Conservation (phyloP, 2,888 invertebrate genomes). For the Siphonodentalium dalli region DNA sequence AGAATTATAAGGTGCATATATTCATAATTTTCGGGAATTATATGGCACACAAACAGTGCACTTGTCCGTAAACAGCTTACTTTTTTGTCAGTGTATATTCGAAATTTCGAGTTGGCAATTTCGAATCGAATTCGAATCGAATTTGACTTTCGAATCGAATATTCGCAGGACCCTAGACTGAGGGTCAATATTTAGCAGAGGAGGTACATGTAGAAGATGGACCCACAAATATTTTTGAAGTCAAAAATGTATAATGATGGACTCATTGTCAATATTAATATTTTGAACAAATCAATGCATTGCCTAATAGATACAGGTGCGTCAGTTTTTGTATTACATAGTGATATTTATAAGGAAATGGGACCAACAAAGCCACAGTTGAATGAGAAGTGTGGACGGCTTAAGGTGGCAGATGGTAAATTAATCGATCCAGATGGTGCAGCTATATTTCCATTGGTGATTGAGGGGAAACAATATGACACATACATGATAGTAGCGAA, state of each 20-base stretch:
- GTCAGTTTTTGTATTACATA: background rate
- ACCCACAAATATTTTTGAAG: background rate
- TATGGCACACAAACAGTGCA: no score
- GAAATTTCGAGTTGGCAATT: no score
- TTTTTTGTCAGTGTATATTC: no score
- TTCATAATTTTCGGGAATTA: no score
- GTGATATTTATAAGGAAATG: background rate
- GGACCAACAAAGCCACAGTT: background rate
- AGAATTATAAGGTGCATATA: no score
- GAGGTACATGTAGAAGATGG: no score
- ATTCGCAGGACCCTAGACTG: no score
- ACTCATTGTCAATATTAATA: background rate
- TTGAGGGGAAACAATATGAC: background rate
- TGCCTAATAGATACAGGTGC: slow-evolving; percentile 2
- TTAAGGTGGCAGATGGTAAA: slow-evolving; percentile 2
- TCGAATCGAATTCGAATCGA: no score
- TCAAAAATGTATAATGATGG: background rate
- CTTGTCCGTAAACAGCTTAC: no score
- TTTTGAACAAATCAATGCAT: background rate
- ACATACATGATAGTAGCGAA: background rate
- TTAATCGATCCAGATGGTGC: background rate
- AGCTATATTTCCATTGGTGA: background rate
- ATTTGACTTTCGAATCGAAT: no score
- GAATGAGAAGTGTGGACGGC: background rate
- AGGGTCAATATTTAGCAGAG: slow-evolving; percentile 1